These are phyloP conservation scores for Tadarida brasiliensis DNA, from an alignment of 2,797 vertebrate genomes.

Conservation along the genomic window DNA sequence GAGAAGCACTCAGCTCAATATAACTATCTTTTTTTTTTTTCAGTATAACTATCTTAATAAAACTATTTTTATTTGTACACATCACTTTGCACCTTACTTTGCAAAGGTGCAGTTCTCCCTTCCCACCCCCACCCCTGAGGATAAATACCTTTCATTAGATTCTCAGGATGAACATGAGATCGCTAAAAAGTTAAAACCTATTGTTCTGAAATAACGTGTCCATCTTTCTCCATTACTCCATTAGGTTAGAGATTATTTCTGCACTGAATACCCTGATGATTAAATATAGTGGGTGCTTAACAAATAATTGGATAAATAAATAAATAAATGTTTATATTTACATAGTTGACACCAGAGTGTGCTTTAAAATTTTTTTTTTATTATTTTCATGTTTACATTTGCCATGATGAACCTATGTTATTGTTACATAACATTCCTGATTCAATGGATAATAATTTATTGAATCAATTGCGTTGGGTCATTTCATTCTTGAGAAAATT, in stretches of 20 bases:
- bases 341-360: neutral
- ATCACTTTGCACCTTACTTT: neutral
- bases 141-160: neutral
- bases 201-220: neutral
- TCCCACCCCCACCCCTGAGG: too few species aligned
- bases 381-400: conserved; percentile 16
- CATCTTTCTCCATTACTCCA: neutral
- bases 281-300: neutral
- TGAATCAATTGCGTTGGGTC: neutral
- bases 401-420: neutral
- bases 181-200: neutral
- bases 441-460: neutral
- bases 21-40: neutral
- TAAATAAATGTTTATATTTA: neutral
- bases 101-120: neutral
- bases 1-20: neutral
- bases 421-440: neutral
- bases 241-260: neutral
- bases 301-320: neutral
- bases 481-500: conserved; percentile 51
- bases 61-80: neutral
- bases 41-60: neutral
- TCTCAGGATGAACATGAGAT: neutral
- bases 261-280: neutral
- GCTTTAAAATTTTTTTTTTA: neutral